phyloP scores from a whole-genome alignment of 2,888 invertebrate species.

The Pseudolycoriella hygida region DNA sequence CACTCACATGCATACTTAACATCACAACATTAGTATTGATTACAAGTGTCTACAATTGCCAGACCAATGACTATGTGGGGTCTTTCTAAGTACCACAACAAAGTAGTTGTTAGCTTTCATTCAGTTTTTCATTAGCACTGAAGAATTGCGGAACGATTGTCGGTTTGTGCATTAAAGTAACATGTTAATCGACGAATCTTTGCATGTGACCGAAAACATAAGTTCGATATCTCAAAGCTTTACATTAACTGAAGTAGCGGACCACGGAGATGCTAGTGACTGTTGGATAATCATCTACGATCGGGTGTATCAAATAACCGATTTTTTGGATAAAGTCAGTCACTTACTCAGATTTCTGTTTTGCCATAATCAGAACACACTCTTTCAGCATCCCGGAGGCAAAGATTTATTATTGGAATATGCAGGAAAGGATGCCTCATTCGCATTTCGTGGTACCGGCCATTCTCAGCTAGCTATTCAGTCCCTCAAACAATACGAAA shows the following conservation, averaged over 20 bases:
- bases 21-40: too few species aligned
- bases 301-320: conserved; percentile 56
- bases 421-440: conserved; percentile 69
- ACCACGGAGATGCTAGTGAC: conserved; percentile 45
- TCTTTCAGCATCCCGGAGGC: conserved; percentile 62
- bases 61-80: too few species aligned
- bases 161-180: too few species aligned
- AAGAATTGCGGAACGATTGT: too few species aligned
- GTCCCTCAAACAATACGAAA: conserved; percentile 47
- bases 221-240: conserved; percentile 15
- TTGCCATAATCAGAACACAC: too few species aligned
- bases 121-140: too few species aligned
- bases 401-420: conserved; percentile 64
- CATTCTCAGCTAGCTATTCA: conserved; percentile 49
- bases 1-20: too few species aligned
- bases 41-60: too few species aligned
- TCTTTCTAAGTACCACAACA: too few species aligned
- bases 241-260: conserved; percentile 46
- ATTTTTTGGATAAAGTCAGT: conserved; percentile 45
- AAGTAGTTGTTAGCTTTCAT: too few species aligned
- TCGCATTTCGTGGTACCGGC: conserved; percentile 50
- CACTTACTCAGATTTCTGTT: background rate
- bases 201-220: too few species aligned
- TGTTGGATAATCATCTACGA: conserved; percentile 68
- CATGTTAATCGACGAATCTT: too few species aligned